These are phyloP conservation scores for Campaea margaritaria DNA, from an alignment of 2,888 invertebrate genomes.

Conservation along the genomic window DNA sequence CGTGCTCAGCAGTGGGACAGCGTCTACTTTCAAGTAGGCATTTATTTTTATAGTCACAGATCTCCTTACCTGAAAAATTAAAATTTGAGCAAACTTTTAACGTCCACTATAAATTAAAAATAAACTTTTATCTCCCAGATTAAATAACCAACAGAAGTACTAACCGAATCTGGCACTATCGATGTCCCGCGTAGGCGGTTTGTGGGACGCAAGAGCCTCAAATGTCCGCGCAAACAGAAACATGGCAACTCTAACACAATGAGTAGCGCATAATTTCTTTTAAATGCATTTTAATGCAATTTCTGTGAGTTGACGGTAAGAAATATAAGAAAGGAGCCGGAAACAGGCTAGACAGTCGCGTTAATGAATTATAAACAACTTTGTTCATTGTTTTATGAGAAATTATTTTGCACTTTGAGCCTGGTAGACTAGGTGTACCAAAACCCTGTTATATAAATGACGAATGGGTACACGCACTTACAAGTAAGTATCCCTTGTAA, in stretches of 20 bases:
- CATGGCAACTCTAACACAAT: conserved; percentile 21
- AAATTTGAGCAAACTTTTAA: neutral
- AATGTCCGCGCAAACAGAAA: conserved; percentile 10
- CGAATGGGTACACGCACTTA: too few species aligned
- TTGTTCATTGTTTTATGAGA: conserved; percentile 32
- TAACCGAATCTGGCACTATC: neutral
- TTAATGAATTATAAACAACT: conserved; percentile 45
- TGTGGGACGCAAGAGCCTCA: neutral
- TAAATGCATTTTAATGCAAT: conserved; percentile 39
- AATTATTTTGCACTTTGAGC: conserved; percentile 34
- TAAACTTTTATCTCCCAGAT: conserved; percentile 1
- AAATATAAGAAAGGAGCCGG: conserved; percentile 42
- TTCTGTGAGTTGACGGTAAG: conserved; percentile 38
- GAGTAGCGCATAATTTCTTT: conserved; percentile 29
- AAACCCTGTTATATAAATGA: too few species aligned
- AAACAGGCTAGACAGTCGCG: conserved; percentile 39
- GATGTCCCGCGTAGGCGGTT: conserved; percentile 2
- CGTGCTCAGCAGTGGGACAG: too few species aligned
- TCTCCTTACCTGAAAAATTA: too few species aligned
- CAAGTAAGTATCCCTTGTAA: too few species aligned
- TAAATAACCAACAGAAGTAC: neutral
- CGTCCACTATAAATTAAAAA: conserved; percentile 9
- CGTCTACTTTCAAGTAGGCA: too few species aligned
- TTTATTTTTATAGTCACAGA: too few species aligned
- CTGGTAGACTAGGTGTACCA: too few species aligned